Percentiles rank a stretch among this genome's conserved stretches.
Conservation (phyloP, 2,797 vertebrate genomes). For the Gymnoscopelus microlampas region DNA sequence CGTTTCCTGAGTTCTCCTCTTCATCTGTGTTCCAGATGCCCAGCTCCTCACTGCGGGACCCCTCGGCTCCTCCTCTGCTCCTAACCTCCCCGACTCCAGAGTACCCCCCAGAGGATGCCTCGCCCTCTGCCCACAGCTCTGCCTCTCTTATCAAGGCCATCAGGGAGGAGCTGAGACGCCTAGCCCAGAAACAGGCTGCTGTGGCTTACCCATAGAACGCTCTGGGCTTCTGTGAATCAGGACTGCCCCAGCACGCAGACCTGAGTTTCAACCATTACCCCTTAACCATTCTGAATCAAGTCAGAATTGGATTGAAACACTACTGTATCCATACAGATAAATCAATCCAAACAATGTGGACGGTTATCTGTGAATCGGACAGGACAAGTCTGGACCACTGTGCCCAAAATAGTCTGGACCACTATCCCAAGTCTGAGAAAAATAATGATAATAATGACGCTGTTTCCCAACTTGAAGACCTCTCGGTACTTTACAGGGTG, state of each 20-base stretch:
- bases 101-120: slow-evolving; percentile 91
- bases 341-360: slow-evolving; percentile 37
- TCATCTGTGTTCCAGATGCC: slow-evolving; percentile 94
- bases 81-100: slow-evolving; percentile 86
- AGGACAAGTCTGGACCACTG: slow-evolving; percentile 10
- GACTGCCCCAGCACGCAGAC: slow-evolving; percentile 13
- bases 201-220: slow-evolving; percentile 86
- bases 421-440: slow-evolving; percentile 11
- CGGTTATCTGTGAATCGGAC: slow-evolving; percentile 21
- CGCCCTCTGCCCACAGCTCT: slow-evolving; percentile 91
- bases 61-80: slow-evolving; percentile 87
- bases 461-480: slow-evolving; percentile 44
- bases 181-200: slow-evolving; percentile 93
- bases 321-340: not conserved
- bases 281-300: slow-evolving; percentile 21
- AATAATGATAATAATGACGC: slow-evolving; percentile 21
- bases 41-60: slow-evolving; percentile 88
- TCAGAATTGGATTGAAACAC: slow-evolving; percentile 24
- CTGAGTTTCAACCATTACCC: slow-evolving; percentile 14
- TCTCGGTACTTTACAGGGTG: slow-evolving; percentile 71
- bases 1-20: slow-evolving; percentile 92
- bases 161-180: slow-evolving; percentile 94
- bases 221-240: slow-evolving; percentile 21
- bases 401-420: slow-evolving; percentile 40
- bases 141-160: slow-evolving; percentile 98